Percentiles rank a stretch among this genome's conserved stretches.
Conservation (phyloP, 2,797 vertebrate species). For the Esox lucius region DNA sequence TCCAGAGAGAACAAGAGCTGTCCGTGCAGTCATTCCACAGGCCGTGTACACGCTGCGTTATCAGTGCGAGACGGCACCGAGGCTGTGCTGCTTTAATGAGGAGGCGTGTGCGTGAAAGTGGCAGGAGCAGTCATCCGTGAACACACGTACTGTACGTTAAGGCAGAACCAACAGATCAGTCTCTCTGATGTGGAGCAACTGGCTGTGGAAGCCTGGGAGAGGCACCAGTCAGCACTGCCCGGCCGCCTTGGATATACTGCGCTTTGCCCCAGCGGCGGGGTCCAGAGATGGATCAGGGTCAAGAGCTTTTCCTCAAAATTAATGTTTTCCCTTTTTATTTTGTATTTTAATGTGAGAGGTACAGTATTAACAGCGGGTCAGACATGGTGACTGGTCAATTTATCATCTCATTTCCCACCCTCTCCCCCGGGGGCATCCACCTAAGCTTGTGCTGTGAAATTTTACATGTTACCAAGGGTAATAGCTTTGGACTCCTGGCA, state of each 20-base stretch:
- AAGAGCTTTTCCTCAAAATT: constrained; percentile 14
- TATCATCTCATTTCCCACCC: constrained; percentile 21
- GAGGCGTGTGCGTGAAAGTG: constrained; percentile 5
- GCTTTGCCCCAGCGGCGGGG: neutral
- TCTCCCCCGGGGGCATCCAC: constrained; percentile 6
- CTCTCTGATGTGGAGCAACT: neutral
- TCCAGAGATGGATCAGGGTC: constrained; percentile 11
- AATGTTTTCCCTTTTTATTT: constrained; percentile 8
- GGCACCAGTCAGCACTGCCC: neutral
- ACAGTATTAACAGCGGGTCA: constrained; percentile 14
- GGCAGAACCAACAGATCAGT: constrained; percentile 5
- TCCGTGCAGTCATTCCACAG: constrained; percentile 5
- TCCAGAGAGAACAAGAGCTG: constrained; percentile 18
- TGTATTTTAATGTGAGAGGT: constrained; percentile 9
- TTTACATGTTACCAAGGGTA: constrained; percentile 13
- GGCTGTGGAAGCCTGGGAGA: neutral
- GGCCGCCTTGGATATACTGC: too few species aligned
- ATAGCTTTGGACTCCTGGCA: constrained; percentile 17
- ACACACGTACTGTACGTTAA: neutral
- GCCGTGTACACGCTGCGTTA: constrained; percentile 4
- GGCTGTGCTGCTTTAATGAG: constrained; percentile 8
- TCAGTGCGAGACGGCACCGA: neutral
- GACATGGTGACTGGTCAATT: constrained; percentile 18
- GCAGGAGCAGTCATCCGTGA: constrained; percentile 2
- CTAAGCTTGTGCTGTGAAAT: constrained; percentile 17